These are phyloP conservation scores for Eupsilia transversa DNA, from an alignment of 2,888 invertebrate species.

Conservation along the genomic window DNA sequence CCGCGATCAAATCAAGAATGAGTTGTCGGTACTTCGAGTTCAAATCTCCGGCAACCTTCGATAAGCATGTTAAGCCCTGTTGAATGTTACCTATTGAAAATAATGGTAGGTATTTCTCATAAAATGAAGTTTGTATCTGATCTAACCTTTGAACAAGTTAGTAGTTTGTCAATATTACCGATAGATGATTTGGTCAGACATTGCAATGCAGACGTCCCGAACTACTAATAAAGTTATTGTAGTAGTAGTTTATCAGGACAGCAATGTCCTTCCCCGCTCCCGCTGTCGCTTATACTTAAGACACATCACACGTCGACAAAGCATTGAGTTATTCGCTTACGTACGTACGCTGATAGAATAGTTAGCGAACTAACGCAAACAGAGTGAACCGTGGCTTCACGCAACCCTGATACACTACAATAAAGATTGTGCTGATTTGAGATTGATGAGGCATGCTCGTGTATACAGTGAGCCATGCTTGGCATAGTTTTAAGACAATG, in stretches of 20 bases:
- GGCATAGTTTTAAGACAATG: not conserved
- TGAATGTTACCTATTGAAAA: conserved; percentile 14
- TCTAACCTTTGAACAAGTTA: not conserved
- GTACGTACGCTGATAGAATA: conserved; percentile 73
- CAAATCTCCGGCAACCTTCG: conserved; percentile 25
- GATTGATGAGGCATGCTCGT: conserved; percentile 25
- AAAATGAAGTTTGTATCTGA: not conserved
- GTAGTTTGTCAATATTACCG: not conserved
- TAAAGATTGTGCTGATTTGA: conserved; percentile 53
- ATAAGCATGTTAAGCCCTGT: conserved; percentile 19
- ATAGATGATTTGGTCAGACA: not conserved
- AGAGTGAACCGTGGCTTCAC: conserved; percentile 66
- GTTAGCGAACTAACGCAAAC: conserved; percentile 68
- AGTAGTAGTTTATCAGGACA: not conserved
- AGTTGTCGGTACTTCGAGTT: conserved; percentile 25
- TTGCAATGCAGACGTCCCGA: not conserved
- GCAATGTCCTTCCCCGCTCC: not conserved
- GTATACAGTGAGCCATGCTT: conserved; percentile 20
- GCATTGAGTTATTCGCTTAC: conserved; percentile 76
- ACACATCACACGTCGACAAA: conserved; percentile 58
- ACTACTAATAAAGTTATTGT: not conserved
- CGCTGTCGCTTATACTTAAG: conserved; percentile 29
- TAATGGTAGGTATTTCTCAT: not conserved
- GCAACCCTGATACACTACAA: conserved; percentile 51
- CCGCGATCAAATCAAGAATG: conserved; percentile 33